Evolutionary conservation across 2,888 invertebrate species (phyloP).

Genomic region (Netelia inedita): DNA sequence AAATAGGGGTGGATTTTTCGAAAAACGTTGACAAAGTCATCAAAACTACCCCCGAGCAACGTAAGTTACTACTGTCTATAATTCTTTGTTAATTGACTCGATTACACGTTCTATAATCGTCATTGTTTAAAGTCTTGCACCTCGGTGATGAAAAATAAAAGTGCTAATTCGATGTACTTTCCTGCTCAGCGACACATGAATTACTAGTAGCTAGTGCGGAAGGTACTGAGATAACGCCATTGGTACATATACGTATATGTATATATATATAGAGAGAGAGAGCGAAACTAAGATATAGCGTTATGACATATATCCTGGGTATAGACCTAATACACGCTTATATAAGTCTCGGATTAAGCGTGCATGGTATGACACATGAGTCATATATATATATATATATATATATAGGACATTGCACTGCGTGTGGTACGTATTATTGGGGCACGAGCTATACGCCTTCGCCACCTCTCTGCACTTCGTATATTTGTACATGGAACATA

Average conservation of each 20-base stretch:
- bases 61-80: no score
- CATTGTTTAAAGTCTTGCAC: neutral
- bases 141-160: no score
- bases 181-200: conserved; percentile 22
- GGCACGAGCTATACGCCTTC: conserved; percentile 31
- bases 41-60: no score
- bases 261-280: neutral
- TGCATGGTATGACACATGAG: conserved; percentile 14
- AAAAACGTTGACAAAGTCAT: no score
- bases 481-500: conserved; percentile 1
- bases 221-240: conserved; percentile 36
- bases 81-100: neutral
- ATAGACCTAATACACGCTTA: conserved; percentile 38
- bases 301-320: conserved; percentile 8
- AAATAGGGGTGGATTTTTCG: no score
- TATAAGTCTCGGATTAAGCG: conserved; percentile 56
- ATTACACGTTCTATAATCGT: neutral
- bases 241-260: neutral
- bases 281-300: neutral
- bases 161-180: conserved; percentile 27
- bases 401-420: conserved; percentile 35
- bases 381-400: conserved; percentile 30
- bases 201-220: conserved; percentile 13
- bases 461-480: conserved; percentile 13
- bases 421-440: conserved; percentile 56